These are phyloP conservation scores for Cynaeus angustus DNA, from an alignment of 2,888 invertebrate species.

Conservation along the genomic window DNA sequence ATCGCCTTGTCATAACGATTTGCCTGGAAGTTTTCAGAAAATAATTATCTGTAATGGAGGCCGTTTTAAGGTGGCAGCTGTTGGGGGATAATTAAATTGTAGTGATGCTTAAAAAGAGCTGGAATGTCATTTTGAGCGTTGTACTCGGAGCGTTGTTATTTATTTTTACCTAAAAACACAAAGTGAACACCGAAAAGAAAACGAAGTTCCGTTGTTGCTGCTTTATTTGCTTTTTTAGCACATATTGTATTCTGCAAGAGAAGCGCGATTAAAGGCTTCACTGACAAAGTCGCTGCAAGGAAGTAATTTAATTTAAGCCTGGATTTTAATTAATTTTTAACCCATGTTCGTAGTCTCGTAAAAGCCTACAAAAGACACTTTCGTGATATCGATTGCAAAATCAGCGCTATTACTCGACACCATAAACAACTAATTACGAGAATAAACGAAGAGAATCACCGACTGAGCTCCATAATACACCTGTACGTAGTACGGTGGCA, in stretches of 20 bases:
- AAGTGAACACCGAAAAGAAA: neutral
- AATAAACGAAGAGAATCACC: slow-evolving; percentile 19
- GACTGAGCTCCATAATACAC: slow-evolving; percentile 26
- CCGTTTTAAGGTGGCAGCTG: slow-evolving; percentile 38
- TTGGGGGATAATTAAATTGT: slow-evolving; percentile 30
- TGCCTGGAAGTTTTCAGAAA: slow-evolving; percentile 23
- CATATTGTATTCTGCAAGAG: no score
- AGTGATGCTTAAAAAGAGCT: slow-evolving; percentile 19
- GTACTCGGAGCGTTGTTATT: slow-evolving; percentile 3
- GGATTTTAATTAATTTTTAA: slow-evolving; percentile 4
- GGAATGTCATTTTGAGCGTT: slow-evolving; percentile 21
- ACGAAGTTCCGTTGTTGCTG: no score
- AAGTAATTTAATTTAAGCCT: slow-evolving; percentile 1
- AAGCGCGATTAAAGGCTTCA: neutral
- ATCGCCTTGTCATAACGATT: slow-evolving; percentile 36
- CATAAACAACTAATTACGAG: slow-evolving; percentile 34
- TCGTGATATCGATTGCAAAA: slow-evolving; percentile 10
- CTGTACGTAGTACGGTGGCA: slow-evolving; percentile 13
- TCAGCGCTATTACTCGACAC: slow-evolving; percentile 15
- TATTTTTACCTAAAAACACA: slow-evolving; percentile 1
- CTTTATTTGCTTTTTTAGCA: no score
- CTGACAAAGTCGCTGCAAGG: neutral
- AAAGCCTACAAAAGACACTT: slow-evolving; percentile 5
- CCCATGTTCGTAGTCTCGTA: neutral
- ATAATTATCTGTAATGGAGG: slow-evolving; percentile 39